Evolutionary conservation across 2,888 invertebrate species (phyloP).

Genomic region (Athalia circularis): DNA sequence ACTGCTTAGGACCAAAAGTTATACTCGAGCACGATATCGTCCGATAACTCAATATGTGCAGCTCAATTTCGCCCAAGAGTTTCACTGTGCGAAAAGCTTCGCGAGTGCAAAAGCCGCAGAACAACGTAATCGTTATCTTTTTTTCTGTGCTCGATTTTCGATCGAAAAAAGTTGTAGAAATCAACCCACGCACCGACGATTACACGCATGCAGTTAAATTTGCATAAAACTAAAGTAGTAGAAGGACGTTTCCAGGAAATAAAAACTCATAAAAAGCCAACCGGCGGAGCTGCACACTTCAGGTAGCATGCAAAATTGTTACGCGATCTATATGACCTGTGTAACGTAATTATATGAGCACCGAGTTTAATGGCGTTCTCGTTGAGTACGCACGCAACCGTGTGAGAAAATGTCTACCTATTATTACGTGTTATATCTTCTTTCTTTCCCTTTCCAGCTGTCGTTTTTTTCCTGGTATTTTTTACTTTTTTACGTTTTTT

Average conservation of each 20-base stretch:
- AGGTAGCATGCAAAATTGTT: too few relatives aligned
- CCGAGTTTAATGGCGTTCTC: background rate
- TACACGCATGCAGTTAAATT: background rate
- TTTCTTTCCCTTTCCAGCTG: background rate
- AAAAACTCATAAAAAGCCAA: background rate
- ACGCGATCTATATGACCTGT: constrained; percentile 4
- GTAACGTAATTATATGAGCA: background rate
- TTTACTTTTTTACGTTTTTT: too few relatives aligned
- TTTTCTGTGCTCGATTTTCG: background rate
- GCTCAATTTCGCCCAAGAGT: constrained; percentile 19
- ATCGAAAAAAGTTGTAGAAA: background rate
- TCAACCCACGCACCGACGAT: background rate
- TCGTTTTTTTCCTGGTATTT: background rate
- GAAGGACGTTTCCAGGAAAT: background rate
- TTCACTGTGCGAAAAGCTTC: background rate
- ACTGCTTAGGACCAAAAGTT: background rate
- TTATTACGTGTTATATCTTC: background rate
- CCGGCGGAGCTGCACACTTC: background rate
- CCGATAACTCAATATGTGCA: constrained; percentile 26
- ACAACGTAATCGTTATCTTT: background rate
- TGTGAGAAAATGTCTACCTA: background rate
- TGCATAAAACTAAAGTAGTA: background rate
- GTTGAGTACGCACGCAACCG: constrained; percentile 15
- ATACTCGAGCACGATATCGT: constrained; percentile 19
- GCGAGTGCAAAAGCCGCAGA: background rate